A percentile compares a stretch with the other conserved stretches of the same genome.
Evolutionary conservation across 2,113 vertebrate species (phyloP).

Genomic region (Mohoua ochrocephala): DNA sequence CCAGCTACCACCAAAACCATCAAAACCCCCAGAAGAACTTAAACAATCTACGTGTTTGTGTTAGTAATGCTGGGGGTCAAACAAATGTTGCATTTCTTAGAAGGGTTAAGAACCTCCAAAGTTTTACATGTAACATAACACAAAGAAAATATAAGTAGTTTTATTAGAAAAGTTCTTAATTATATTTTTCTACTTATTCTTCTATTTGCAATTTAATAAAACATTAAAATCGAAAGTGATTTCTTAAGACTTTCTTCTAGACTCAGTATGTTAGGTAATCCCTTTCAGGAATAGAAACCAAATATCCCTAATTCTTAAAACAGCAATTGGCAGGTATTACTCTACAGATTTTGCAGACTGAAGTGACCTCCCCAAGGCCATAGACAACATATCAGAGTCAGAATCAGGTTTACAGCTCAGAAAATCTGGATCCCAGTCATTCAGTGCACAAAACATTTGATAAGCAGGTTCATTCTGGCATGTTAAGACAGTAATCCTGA

Average conservation of each 20-base stretch:
- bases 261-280: neutral
- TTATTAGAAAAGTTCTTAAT: neutral
- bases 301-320: neutral
- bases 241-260: neutral
- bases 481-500: neutral
- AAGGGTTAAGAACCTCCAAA: neutral
- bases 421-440: neutral
- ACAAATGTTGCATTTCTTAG: neutral
- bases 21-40: neutral
- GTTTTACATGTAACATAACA: neutral
- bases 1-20: neutral
- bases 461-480: neutral
- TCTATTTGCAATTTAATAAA: neutral
- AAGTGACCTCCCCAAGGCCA: neutral
- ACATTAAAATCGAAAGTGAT: neutral
- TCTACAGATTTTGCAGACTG: neutral
- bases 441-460: neutral
- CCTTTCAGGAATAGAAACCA: neutral
- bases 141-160: neutral
- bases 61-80: neutral
- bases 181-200: neutral
- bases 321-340: neutral
- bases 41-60: neutral
- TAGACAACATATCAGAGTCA: neutral
- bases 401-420: neutral